phyloP scores from a whole-genome alignment of 2,888 invertebrate genomes.

The Tridacna crocea region DNA sequence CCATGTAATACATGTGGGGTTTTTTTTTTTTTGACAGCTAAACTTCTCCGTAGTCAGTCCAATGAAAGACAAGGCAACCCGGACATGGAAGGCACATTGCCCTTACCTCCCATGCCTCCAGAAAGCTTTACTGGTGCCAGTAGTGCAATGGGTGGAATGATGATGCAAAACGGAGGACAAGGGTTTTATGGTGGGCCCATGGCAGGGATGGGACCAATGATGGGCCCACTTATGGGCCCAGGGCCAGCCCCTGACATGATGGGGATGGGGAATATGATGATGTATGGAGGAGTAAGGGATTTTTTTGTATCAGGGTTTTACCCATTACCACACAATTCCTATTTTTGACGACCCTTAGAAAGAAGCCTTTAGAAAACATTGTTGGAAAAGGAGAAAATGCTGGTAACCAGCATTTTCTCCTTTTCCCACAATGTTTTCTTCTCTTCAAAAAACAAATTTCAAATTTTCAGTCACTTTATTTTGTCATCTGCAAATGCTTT shows the following conservation, averaged over 20 bases:
- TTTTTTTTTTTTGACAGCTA: conserved; percentile 45
- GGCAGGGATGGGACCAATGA: conserved; percentile 59
- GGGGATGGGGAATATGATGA: conserved; percentile 76
- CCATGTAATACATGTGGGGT: neutral
- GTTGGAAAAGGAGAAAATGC: no score
- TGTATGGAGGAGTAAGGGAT: conserved; percentile 83
- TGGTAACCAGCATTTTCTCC: no score
- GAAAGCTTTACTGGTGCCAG: neutral
- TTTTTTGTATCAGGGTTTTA: neutral
- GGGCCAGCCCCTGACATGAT: conserved; percentile 70
- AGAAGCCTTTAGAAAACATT: no score
- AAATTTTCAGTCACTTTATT: no score
- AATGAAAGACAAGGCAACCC: conserved; percentile 15
- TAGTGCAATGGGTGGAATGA: conserved; percentile 45
- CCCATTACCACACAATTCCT: no score
- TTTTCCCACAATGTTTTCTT: no score
- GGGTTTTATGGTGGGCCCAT: conserved; percentile 59
- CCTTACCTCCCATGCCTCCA: conserved; percentile 48
- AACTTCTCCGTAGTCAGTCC: conserved; percentile 41
- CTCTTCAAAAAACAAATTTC: no score
- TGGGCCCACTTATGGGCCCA: conserved; percentile 73
- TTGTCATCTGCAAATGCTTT: no score
- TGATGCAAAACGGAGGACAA: conserved; percentile 63
- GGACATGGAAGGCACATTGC: conserved; percentile 31
- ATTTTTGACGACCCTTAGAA: no score